Evolutionary conservation across 2,888 invertebrate species (phyloP).

Genomic region (Bombylius discolor): DNA sequence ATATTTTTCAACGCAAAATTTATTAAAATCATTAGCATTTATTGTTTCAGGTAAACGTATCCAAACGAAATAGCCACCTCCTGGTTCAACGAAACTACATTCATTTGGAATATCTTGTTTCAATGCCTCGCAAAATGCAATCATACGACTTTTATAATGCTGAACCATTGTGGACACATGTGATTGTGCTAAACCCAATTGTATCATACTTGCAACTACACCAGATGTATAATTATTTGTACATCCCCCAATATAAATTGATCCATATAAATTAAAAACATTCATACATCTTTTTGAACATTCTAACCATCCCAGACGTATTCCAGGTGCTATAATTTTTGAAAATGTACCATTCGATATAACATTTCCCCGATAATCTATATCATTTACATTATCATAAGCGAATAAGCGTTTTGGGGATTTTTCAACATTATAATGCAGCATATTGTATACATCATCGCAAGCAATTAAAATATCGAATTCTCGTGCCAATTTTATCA

Average conservation of each 20-base stretch:
- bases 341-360: slow-evolving; percentile 53
- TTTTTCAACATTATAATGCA: slow-evolving; percentile 36
- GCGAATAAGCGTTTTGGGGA: slow-evolving; percentile 41
- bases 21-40: slow-evolving; percentile 33
- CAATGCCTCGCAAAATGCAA: slow-evolving; percentile 33
- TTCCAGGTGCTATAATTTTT: slow-evolving; percentile 48
- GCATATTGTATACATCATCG: slow-evolving; percentile 52
- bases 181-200: slow-evolving; percentile 38
- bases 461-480: slow-evolving; percentile 39
- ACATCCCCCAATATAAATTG: slow-evolving; percentile 44
- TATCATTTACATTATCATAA: slow-evolving; percentile 37
- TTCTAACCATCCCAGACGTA: slow-evolving; percentile 54
- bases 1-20: slow-evolving; percentile 33
- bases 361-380: slow-evolving; percentile 39
- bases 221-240: slow-evolving; percentile 47
- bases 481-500: slow-evolving; percentile 37
- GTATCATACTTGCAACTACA: slow-evolving; percentile 41
- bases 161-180: slow-evolving; percentile 34
- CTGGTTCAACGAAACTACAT: slow-evolving; percentile 35
- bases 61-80: slow-evolving; percentile 52
- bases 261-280: slow-evolving; percentile 35
- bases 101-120: slow-evolving; percentile 33
- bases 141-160: slow-evolving; percentile 38
- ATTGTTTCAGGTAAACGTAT: slow-evolving; percentile 37
- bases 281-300: slow-evolving; percentile 36